Conservation (phyloP, 2,797 vertebrate genomes). For the Decapterus maruadsi region DNA sequence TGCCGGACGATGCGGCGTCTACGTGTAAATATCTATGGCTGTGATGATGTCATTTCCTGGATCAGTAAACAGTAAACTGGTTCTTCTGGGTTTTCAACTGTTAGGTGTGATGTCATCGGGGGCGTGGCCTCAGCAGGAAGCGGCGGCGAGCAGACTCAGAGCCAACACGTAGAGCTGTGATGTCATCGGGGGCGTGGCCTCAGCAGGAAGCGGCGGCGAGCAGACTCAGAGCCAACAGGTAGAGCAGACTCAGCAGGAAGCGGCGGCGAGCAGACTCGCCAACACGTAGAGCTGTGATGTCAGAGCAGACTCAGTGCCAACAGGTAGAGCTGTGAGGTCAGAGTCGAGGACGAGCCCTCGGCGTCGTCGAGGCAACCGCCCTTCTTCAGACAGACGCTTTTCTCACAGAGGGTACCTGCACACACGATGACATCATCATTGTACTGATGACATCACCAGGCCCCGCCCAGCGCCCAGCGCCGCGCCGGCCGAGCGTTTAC, state of each 20-base stretch:
- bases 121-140: constrained; percentile 5
- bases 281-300: constrained; percentile 30
- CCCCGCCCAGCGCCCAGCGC: background rate
- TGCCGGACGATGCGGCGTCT: too few relatives aligned
- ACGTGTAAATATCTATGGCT: too few relatives aligned
- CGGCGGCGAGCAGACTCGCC: constrained; percentile 20
- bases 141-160: constrained; percentile 31
- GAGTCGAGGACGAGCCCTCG: constrained; percentile 12
- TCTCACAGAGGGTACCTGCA: constrained; percentile 74
- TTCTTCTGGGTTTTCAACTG: background rate
- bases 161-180: constrained; percentile 55
- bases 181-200: constrained; percentile 31
- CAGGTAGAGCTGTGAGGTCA: constrained; percentile 43
- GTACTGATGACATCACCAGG: constrained; percentile 18
- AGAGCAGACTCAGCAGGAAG: constrained; percentile 26
- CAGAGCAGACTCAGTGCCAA: constrained; percentile 51
- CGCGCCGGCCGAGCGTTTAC: too few relatives aligned
- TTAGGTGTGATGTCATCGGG: background rate
- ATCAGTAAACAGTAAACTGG: background rate
- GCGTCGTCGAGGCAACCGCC: constrained; percentile 39
- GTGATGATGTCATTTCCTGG: background rate
- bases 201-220: constrained; percentile 7
- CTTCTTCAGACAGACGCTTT: constrained; percentile 61
- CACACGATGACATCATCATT: constrained; percentile 26
- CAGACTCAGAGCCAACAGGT: constrained; percentile 56